Base-by-base conservation (phyloP, 2,113 vertebrate genomes). In the Trogon surrucura region DNA sequence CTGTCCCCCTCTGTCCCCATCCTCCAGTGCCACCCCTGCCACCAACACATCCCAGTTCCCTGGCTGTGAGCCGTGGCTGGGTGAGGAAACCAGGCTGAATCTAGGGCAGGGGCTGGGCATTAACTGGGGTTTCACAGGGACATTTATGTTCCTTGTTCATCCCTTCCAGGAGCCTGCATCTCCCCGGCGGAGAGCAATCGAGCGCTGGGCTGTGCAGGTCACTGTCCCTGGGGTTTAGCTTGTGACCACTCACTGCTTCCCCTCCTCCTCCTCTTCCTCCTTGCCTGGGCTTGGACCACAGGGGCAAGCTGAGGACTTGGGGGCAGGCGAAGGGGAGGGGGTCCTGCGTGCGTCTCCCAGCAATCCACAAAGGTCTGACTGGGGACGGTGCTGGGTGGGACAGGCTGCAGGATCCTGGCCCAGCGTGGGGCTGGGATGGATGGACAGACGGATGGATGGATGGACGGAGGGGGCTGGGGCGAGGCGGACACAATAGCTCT, bases 401-500 rank as follows among this genome's bases (percentile, higher is more conserved):
- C 29, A 7, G 5, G 10, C 79, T 5, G 53, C n/a, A 0, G 3
- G 74, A 21, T 48, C 47, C 14, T 1, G 18, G 73, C 48, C 2
- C 22, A 16, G 75, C 5, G 3, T 11, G 58, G 47, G 66, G 69
- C 48, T 0, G 15, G 85, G 71, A 32, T 34, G 85, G 75, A 22
- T 2, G 54, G 71, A 53, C 2, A n/a, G 75, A 44, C 2, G 21
- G 81, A 30, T 23, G 2, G 29, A n/a, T n/a, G n/a, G 62, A 25
- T 6, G 71, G 62, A 5, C 5, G 80, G 66, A 85, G 91, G 92
- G 91, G 93, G 91, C 86, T 96, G 96, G 95, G 95, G n/a, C 13
- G 4, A 1, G 2, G 89, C 6, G 4, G 72, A 62, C 80, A 95
- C 95, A 96, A 95, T 90, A 86, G 94, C 91, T 95, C 94, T 16